Evolutionary conservation across 2,797 vertebrate genomes (phyloP).

Genomic region (Borostomias antarcticus): DNA sequence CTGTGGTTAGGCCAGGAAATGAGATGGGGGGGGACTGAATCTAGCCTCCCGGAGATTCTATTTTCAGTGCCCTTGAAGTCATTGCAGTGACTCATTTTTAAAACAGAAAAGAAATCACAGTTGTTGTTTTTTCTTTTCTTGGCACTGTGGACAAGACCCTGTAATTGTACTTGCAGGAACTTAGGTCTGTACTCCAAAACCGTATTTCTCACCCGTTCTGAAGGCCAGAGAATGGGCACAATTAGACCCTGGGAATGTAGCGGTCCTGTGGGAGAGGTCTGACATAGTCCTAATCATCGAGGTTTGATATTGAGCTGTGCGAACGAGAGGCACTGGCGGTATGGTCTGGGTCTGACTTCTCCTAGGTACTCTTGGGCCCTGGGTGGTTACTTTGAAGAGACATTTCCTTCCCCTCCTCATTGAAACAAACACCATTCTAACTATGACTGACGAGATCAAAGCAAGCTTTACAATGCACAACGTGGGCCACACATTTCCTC

Average conservation of each 20-base stretch:
- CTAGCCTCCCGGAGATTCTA: constrained; percentile 5
- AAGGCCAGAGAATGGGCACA: constrained; percentile 31
- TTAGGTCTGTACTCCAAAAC: constrained; percentile 35
- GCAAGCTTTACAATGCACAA: too few species aligned
- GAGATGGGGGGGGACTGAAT: not conserved
- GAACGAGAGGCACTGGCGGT: not conserved
- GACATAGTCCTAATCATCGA: constrained; percentile 47
- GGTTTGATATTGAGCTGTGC: constrained; percentile 13
- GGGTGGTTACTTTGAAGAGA: too few species aligned
- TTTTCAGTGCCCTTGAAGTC: constrained; percentile 36
- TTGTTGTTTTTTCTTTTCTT: constrained; percentile 28
- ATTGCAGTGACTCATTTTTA: constrained; percentile 33
- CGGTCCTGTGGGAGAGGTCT: constrained; percentile 42
- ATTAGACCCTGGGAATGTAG: constrained; percentile 45
- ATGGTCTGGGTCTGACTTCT: not conserved
- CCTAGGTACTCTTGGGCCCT: too few species aligned
- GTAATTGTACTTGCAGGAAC: constrained; percentile 57
- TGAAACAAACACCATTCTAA: too few species aligned
- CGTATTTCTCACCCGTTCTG: constrained; percentile 12
- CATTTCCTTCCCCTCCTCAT: too few species aligned
- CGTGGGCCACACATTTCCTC: too few species aligned
- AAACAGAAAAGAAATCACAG: constrained; percentile 3
- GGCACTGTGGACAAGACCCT: constrained; percentile 25
- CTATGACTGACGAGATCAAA: too few species aligned
- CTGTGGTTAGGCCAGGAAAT: constrained; percentile 18